Percentiles rank a stretch among this genome's conserved stretches.
phyloP scores from a whole-genome alignment of 2,888 invertebrate genomes.

The Lottia gigantea region DNA sequence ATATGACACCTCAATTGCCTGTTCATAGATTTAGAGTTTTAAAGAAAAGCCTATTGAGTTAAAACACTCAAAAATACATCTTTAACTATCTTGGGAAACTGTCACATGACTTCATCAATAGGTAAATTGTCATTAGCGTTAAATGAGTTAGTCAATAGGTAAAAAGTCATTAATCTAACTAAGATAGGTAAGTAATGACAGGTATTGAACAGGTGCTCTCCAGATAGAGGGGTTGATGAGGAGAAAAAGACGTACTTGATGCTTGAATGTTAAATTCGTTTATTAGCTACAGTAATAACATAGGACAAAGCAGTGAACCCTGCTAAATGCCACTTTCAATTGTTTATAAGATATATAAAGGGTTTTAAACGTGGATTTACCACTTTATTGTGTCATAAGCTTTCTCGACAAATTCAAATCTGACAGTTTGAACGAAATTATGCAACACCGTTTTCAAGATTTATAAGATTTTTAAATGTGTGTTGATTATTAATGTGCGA shows the following conservation, averaged over 20 bases:
- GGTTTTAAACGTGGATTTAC: too few relatives aligned
- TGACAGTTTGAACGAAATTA: too few relatives aligned
- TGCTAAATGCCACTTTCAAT: neutral
- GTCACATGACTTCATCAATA: constrained; percentile 1
- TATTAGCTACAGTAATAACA: neutral
- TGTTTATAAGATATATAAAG: neutral
- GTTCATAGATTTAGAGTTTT: too few relatives aligned
- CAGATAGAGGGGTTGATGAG: neutral
- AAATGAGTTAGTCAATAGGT: neutral
- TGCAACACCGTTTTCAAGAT: too few relatives aligned
- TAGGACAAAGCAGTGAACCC: neutral
- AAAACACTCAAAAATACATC: neutral
- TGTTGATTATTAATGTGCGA: too few relatives aligned
- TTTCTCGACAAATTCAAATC: too few relatives aligned
- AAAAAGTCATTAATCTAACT: neutral
- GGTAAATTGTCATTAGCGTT: neutral
- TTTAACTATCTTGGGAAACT: neutral
- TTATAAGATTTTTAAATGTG: too few relatives aligned
- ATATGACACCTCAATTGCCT: too few relatives aligned
- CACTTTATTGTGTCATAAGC: too few relatives aligned
- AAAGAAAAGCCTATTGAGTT: neutral
- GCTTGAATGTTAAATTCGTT: neutral
- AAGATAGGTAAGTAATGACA: constrained; percentile 4
- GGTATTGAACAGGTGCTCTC: constrained; percentile 4
- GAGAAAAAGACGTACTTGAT: neutral